phyloP scores from a whole-genome alignment of 2,888 invertebrate genomes.

The Cryptocheilus praepositus region DNA sequence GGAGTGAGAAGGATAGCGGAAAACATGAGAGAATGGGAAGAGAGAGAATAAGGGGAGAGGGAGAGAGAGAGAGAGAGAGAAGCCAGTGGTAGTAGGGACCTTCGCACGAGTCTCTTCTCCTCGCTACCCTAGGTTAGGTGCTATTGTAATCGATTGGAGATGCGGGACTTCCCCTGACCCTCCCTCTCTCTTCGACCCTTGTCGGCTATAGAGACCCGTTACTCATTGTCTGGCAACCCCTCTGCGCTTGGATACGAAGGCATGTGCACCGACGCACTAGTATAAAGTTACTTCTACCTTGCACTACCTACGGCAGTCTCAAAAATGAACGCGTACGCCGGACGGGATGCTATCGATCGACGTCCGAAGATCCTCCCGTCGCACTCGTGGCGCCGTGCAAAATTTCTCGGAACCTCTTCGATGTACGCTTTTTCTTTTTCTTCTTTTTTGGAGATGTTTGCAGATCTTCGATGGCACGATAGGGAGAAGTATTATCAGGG shows the following conservation, averaged over 20 bases:
- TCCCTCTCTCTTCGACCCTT: conserved; percentile 47
- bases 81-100: conserved; percentile 42
- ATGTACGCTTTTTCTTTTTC: too few relatives aligned
- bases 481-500: too few relatives aligned
- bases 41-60: conserved; percentile 18
- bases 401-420: too few relatives aligned
- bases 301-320: too few relatives aligned
- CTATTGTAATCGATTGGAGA: conserved; percentile 68
- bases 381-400: too few relatives aligned
- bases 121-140: conserved; percentile 63
- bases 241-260: conserved; percentile 40
- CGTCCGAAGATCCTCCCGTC: too few relatives aligned
- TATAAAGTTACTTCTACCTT: too few relatives aligned
- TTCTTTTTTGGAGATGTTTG: too few relatives aligned
- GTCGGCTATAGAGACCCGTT: conserved; percentile 55
- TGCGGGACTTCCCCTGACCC: conserved; percentile 62
- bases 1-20: conserved; percentile 25
- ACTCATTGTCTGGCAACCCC: conserved; percentile 65
- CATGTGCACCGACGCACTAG: conserved; percentile 40
- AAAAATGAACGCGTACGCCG: too few relatives aligned
- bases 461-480: too few relatives aligned
- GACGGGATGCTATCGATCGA: too few relatives aligned
- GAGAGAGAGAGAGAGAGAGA: conserved; percentile 35
- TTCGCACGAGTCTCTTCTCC: conserved; percentile 55
- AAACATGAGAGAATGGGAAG: conserved; percentile 20